These are phyloP conservation scores for Nesoenas mayeri DNA, from an alignment of 2,113 vertebrate genomes.

Conservation along the genomic window DNA sequence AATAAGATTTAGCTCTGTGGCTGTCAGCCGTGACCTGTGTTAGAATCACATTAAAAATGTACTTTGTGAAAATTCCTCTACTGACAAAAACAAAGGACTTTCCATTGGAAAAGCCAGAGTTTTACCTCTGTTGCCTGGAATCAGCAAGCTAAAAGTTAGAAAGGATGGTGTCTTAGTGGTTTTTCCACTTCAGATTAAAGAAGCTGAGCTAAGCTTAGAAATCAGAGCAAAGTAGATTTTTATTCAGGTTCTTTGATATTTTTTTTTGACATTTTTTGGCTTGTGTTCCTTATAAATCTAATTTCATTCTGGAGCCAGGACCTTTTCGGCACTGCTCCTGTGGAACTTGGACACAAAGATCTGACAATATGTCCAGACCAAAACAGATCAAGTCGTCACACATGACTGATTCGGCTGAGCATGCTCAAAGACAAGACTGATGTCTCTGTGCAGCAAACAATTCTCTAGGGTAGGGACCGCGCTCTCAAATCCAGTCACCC, in stretches of 20 bases:
- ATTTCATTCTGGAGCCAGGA: conserved; percentile 72
- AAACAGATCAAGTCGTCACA: conserved; percentile 73
- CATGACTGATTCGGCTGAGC: conserved; percentile 61
- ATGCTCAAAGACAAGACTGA: conserved; percentile 69
- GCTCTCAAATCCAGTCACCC: conserved; percentile 65
- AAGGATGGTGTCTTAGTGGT: background rate
- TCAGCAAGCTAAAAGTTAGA: background rate
- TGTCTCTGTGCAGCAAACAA: conserved; percentile 41
- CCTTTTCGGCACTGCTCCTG: conserved; percentile 71
- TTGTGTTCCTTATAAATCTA: conserved; percentile 60
- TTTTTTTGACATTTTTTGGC: conserved; percentile 46
- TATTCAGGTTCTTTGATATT: conserved; percentile 60
- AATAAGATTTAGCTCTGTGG: conserved; percentile 25
- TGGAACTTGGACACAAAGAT: conserved; percentile 64
- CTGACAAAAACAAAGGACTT: conserved; percentile 24
- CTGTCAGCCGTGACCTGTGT: conserved; percentile 6
- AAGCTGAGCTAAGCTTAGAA: conserved; percentile 19
- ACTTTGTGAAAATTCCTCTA: conserved; percentile 29
- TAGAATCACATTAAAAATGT: conserved; percentile 12
- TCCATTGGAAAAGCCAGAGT: background rate
- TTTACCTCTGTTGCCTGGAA: conserved; percentile 50
- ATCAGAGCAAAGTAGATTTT: conserved; percentile 24
- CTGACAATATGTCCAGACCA: conserved; percentile 71
- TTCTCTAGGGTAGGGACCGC: conserved; percentile 62
- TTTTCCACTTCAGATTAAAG: conserved; percentile 18